These are phyloP conservation scores for Champsocephalus esox DNA, from an alignment of 2,797 vertebrate genomes.

Conservation along the genomic window DNA sequence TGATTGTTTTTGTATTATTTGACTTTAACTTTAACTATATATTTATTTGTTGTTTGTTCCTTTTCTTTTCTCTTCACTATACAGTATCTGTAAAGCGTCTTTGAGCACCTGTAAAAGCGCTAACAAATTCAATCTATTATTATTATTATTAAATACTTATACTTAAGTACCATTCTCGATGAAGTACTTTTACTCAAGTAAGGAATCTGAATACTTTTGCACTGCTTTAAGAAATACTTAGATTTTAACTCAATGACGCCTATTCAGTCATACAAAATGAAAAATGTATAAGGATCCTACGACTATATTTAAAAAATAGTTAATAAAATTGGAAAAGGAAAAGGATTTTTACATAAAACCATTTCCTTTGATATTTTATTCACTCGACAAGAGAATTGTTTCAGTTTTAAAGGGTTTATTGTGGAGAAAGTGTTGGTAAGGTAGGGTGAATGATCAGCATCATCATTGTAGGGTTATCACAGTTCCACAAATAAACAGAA, in stretches of 20 bases:
- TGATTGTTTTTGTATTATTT: no score
- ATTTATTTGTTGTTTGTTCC: no score
- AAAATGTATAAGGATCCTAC: background rate
- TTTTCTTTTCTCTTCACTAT: no score
- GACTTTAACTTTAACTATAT: no score
- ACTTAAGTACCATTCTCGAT: no score
- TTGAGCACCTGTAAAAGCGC: no score
- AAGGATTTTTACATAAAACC: slow-evolving; percentile 13
- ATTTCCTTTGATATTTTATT: slow-evolving; percentile 32
- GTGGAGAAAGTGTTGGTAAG: slow-evolving; percentile 46
- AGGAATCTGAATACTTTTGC: no score
- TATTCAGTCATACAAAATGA: background rate
- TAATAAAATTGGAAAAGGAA: background rate
- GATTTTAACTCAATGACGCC: background rate
- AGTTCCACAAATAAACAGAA: slow-evolving; percentile 32
- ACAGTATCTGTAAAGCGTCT: no score
- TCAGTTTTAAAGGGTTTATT: slow-evolving; percentile 57
- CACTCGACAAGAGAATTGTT: slow-evolving; percentile 37
- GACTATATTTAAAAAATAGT: background rate
- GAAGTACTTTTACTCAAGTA: no score
- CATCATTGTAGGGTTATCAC: slow-evolving; percentile 3
- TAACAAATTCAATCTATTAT: no score
- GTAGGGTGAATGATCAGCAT: slow-evolving; percentile 35
- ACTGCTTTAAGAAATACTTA: background rate
- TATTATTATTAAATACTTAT: no score